phyloP scores from a whole-genome alignment of 2,888 invertebrate genomes.

The Xanthorhoe spadicearia region DNA sequence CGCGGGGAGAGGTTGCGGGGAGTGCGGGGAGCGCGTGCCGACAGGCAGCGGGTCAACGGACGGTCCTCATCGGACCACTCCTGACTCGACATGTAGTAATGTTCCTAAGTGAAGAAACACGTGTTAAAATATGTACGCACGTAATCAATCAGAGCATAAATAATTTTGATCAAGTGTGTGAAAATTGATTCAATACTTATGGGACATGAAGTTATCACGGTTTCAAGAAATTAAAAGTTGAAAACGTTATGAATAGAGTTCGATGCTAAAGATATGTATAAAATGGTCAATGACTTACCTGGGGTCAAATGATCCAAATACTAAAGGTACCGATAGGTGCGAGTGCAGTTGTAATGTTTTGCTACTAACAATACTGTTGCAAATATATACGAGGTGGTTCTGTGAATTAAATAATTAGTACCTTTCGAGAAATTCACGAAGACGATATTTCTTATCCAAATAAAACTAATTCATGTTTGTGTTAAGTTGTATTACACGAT shows the following conservation, averaged over 20 bases:
- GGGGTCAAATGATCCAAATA: conserved; percentile 20
- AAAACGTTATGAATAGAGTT: not conserved
- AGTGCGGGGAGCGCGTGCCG: conserved; percentile 65
- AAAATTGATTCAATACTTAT: not conserved
- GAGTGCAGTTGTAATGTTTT: conserved; percentile 32
- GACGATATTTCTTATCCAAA: conserved; percentile 46
- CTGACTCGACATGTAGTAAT: conserved; percentile 68
- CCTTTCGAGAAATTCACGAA: conserved; percentile 11
- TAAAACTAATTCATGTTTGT: conserved; percentile 53
- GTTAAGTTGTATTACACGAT: conserved; percentile 78
- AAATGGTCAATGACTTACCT: conserved; percentile 25
- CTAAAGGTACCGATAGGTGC: conserved; percentile 28
- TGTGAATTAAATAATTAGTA: conserved; percentile 28
- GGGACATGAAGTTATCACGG: not conserved
- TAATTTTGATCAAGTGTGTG: not conserved
- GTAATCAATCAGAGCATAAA: conserved; percentile 8
- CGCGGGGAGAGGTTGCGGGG: conserved; percentile 62
- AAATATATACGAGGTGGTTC: conserved; percentile 26
- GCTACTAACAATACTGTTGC: conserved; percentile 32
- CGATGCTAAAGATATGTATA: not conserved
- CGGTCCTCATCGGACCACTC: conserved; percentile 70
- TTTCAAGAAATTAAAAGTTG: not conserved
- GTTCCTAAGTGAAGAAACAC: conserved; percentile 58
- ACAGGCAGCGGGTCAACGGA: conserved; percentile 70
- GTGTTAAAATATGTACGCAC: conserved; percentile 9